Evolutionary conservation across 1,140 invertebrate genomes (phyloP).

Genomic region (Scaptodrosophila lebanonensis): DNA sequence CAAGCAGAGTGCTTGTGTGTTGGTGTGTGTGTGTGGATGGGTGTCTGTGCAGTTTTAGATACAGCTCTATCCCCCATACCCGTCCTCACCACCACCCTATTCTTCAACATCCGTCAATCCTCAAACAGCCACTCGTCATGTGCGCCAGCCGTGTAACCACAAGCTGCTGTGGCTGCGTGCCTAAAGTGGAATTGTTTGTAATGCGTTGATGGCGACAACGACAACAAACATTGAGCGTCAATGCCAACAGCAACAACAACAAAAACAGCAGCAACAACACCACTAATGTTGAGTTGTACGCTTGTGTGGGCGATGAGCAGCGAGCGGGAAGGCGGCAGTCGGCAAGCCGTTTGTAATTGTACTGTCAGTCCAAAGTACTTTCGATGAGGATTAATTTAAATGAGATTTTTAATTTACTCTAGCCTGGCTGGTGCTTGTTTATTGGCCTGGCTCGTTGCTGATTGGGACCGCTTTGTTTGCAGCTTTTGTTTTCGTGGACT

Average conservation of each 20-base stretch:
- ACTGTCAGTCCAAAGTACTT: neutral
- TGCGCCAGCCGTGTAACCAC: neutral
- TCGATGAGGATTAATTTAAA: neutral
- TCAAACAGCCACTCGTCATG: no score
- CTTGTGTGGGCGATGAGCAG: no score
- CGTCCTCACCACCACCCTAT: neutral
- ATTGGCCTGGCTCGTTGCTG: no score
- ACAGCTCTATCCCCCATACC: neutral
- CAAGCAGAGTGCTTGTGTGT: neutral
- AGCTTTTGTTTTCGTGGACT: no score
- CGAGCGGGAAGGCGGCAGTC: no score
- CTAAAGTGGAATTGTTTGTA: constrained; percentile 8
- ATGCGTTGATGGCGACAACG: neutral
- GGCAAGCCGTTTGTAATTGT: no score
- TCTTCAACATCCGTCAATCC: no score
- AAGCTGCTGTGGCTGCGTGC: neutral
- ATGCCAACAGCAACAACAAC: no score
- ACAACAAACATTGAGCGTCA: no score
- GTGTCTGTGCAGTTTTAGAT: neutral
- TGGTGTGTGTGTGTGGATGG: neutral
- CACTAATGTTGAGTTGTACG: no score
- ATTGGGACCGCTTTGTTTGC: no score
- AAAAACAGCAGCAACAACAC: no score
- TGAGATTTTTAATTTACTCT: neutral
- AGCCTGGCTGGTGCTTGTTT: neutral